phyloP scores from a whole-genome alignment of 64 coral and sea anemone species.

The Cladopsammia gracilis region DNA sequence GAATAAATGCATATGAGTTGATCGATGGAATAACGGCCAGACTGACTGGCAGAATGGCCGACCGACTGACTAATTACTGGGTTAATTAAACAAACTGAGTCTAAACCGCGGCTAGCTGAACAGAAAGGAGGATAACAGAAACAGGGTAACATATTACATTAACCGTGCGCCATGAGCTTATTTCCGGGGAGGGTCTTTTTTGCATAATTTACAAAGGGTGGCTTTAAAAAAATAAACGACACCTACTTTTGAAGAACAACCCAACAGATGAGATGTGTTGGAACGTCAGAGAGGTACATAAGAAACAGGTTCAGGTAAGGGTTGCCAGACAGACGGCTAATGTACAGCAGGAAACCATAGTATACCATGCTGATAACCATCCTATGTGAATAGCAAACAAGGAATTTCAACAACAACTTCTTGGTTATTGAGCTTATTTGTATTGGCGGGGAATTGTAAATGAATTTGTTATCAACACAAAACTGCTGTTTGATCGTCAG shows the following conservation, averaged over 20 bases:
- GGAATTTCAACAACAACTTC: not conserved
- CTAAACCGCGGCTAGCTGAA: too few species aligned
- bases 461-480: too few species aligned
- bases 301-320: slow-evolving; percentile 47
- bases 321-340: slow-evolving; percentile 6
- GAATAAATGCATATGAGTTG: not conserved
- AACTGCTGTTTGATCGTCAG: too few species aligned
- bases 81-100: not conserved
- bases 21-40: not conserved
- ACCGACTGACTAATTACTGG: not conserved
- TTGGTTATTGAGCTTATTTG: too few species aligned
- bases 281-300: slow-evolving; percentile 24
- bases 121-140: too few species aligned
- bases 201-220: too few species aligned
- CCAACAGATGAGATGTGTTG: not conserved
- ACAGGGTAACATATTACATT: not conserved
- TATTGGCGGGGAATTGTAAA: too few species aligned
- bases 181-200: too few species aligned
- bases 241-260: slow-evolving; percentile 29
- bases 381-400: slow-evolving; percentile 13
- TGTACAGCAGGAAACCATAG: slow-evolving; percentile 37
- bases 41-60: not conserved
- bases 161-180: too few species aligned
- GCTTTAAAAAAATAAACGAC: too few species aligned
- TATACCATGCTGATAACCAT: slow-evolving; percentile 17